Conservation (phyloP, 2,797 vertebrate genomes). For the Diplodus puntazzo region DNA sequence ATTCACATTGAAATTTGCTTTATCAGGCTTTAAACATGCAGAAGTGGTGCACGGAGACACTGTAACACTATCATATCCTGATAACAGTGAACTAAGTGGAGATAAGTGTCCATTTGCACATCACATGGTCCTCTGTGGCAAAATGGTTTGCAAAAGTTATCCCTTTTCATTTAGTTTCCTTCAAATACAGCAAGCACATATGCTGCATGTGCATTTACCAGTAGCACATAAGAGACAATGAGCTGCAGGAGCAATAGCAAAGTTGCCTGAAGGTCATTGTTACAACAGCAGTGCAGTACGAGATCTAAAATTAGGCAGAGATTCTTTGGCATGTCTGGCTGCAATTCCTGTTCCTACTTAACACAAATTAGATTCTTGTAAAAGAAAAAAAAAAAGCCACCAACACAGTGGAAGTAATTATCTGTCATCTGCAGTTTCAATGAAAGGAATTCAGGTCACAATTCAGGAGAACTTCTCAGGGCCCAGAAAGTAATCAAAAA, state of each 20-base stretch:
- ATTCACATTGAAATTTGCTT: not conserved
- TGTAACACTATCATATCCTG: not conserved
- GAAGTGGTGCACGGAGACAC: not conserved
- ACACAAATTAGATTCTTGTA: conserved; percentile 7
- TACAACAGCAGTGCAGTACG: conserved; percentile 55
- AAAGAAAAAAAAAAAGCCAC: not conserved
- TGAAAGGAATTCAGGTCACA: conserved; percentile 1
- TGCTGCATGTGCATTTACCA: conserved; percentile 3
- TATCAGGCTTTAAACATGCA: not conserved
- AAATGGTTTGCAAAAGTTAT: not conserved
- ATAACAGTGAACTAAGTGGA: not conserved
- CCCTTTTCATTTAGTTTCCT: not conserved
- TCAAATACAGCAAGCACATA: not conserved
- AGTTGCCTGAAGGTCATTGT: conserved; percentile 47
- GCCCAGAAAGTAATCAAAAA: not conserved
- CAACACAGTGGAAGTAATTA: not conserved
- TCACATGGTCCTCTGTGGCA: not conserved
- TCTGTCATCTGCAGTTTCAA: not conserved
- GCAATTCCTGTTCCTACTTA: conserved; percentile 40
- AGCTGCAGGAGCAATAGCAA: conserved; percentile 35
- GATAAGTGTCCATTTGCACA: not conserved
- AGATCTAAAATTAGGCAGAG: conserved; percentile 73
- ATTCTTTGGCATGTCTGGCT: conserved; percentile 52
- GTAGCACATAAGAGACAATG: conserved; percentile 31
- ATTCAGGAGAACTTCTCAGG: not conserved